A percentile compares a stretch with the other conserved stretches of the same genome.
Conservation (phyloP, 1,140 invertebrate species). For the Macrobrachium nipponense region DNA sequence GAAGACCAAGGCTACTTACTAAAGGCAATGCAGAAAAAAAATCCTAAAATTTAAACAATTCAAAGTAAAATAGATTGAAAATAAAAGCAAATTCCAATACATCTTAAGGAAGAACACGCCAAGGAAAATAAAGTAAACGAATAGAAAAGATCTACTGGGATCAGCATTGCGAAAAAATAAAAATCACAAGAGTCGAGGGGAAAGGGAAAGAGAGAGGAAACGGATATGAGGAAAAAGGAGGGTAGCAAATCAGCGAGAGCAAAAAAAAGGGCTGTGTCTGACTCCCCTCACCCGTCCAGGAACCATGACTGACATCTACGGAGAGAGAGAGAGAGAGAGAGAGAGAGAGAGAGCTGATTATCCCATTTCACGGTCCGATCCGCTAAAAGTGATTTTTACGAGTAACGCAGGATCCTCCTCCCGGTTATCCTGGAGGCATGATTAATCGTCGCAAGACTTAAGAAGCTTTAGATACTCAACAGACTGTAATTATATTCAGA, state of each 20-base stretch:
- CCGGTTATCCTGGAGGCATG: conserved; percentile 6
- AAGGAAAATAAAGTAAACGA: neutral
- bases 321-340: conserved; percentile 15
- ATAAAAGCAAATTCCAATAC: too few species aligned
- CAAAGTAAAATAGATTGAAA: too few species aligned
- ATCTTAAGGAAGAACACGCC: too few species aligned
- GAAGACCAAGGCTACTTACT: too few species aligned
- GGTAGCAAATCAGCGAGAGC: neutral
- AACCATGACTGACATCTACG: neutral
- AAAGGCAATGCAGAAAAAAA: too few species aligned
- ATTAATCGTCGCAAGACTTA: neutral
- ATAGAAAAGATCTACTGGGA: neutral
- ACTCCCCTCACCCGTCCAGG: neutral
- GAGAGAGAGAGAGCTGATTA: conserved; percentile 6
- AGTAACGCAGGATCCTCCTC: neutral
- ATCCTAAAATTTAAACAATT: too few species aligned
- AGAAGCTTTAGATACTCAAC: neutral
- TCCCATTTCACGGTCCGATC: conserved; percentile 32
- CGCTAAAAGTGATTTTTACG: conserved; percentile 19
- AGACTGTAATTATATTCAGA: neutral
- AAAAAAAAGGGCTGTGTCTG: too few species aligned
- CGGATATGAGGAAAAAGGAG: neutral
- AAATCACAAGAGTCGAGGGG: neutral
- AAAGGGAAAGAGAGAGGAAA: neutral
- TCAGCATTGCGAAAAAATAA: neutral